Evolutionary conservation across 2,888 invertebrate genomes (phyloP), one percentile per base, ranked within the genome.

Genomic region (Auanema sp.): DNA sequence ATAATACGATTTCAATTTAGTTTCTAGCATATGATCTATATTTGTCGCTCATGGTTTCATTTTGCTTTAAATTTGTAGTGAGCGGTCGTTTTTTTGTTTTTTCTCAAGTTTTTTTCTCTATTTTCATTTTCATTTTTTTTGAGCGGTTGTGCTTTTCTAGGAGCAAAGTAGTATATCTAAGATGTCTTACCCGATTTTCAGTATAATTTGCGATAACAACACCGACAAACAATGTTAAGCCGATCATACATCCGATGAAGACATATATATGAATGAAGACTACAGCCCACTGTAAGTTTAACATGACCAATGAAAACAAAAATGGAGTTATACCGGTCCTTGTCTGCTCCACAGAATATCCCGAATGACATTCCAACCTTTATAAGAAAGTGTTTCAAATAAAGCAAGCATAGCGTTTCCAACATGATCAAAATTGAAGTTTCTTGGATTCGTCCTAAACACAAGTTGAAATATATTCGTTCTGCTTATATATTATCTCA

Each of bases 151-250:
- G n/a, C n/a, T n/a, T n/a, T n/a, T n/a, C n/a, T n/a, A n/a, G n/a
- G n/a, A n/a, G n/a, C 24, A 40, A 55, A 55, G 14, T 52, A 52
- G 4, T 47, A 3, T 40, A 11, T n/a, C n/a, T 33, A 56, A 4
- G 12, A 18, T 16, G 4, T 33, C 63, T 72, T 72, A 87, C 87
- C 84, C 97, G 95, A 85, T 98, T 99, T 86, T 99, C 96, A 0
- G 96, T 96, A 86, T 99, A 99, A 87, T 99, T 99, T 0, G 98
- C 98, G 85, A 99, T 98, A 42, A 99, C 98, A 0, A 99, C 98
- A 80, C 98, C 98, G 21, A 99, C 98, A 85, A 99, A 99, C 67
- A 99, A 85, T 0, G 98, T 99, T 63, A 99, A 87, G 1, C 98
- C 98, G 85, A 99, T 99, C 97, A 99, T 97, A 85, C 97, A 98